Conservation (phyloP, 2,113 vertebrate genomes). For the Salvelinus sp. region DNA sequence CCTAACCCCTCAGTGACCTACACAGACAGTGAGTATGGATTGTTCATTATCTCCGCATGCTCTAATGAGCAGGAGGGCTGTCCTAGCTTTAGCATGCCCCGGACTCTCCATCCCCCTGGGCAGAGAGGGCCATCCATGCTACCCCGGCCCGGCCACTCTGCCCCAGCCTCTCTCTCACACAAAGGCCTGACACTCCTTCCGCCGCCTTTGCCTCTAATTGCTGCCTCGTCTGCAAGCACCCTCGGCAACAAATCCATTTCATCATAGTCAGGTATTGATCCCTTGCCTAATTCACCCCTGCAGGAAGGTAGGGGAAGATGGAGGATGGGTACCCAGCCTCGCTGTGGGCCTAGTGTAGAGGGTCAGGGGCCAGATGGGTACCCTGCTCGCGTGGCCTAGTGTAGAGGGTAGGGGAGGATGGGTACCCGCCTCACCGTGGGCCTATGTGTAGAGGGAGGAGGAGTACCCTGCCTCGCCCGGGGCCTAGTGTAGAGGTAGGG, state of each 20-base stretch:
- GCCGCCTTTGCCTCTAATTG: conserved; percentile 72
- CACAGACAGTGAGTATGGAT: conserved; percentile 71
- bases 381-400: too few relatives aligned
- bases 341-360: too few relatives aligned
- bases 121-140: conserved; percentile 13
- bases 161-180: conserved; percentile 18
- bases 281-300: conserved; percentile 28
- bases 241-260: conserved; percentile 77
- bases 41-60: conserved; percentile 46
- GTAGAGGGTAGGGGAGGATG: too few relatives aligned
- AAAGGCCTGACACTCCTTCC: conserved; percentile 38
- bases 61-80: conserved; percentile 64
- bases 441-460: too few relatives aligned
- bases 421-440: too few relatives aligned
- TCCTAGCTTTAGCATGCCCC: too few relatives aligned
- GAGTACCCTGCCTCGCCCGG: too few relatives aligned
- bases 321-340: not conserved
- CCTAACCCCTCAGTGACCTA: conserved; percentile 31
- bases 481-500: too few relatives aligned
- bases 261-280: conserved; percentile 75
- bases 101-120: conserved; percentile 64
- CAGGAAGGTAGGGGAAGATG: conserved; percentile 22
- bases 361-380: too few relatives aligned
- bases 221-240: conserved; percentile 72
- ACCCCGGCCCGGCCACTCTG: conserved; percentile 14